Percentiles rank a stretch among this genome's conserved stretches.
Conservation (phyloP, 2,888 invertebrate genomes). For the Tachystola acroxantha region DNA sequence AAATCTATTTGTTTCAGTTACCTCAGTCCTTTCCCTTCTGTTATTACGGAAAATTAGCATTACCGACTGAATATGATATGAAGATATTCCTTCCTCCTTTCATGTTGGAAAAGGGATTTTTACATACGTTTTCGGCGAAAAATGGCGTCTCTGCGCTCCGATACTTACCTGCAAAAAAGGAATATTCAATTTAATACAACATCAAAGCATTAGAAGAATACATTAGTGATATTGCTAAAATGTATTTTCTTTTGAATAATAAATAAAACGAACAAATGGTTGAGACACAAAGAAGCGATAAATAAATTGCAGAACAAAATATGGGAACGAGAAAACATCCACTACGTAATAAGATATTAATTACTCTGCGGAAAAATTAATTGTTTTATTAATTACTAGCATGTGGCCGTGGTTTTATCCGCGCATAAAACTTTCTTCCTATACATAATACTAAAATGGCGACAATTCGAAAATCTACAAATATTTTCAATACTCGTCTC, state of each 20-base stretch:
- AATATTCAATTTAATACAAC: conserved; percentile 6
- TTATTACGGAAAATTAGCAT: conserved; percentile 3
- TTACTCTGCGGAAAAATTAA: too few species aligned
- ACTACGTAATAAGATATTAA: too few species aligned
- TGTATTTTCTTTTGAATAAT: too few species aligned
- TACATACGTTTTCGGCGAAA: conserved; percentile 10
- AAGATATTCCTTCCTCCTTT: not conserved
- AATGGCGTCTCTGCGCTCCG: conserved; percentile 12
- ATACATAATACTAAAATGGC: too few species aligned
- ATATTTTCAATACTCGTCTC: too few species aligned
- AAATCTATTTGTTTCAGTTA: too few species aligned
- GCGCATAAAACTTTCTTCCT: too few species aligned
- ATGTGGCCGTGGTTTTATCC: too few species aligned
- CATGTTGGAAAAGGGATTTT: conserved; percentile 4
- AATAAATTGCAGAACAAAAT: too few species aligned
- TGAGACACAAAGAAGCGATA: not conserved
- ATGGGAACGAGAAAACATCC: not conserved
- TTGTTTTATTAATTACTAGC: too few species aligned
- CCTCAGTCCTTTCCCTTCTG: not conserved
- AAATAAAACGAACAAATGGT: too few species aligned
- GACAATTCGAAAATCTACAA: too few species aligned
- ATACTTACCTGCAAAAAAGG: conserved; percentile 58
- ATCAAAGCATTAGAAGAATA: not conserved
- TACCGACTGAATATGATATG: not conserved
- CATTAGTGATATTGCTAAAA: not conserved